Conservation (phyloP, 92 coral and sea anemone species). For the Meandrina meandrites region DNA sequence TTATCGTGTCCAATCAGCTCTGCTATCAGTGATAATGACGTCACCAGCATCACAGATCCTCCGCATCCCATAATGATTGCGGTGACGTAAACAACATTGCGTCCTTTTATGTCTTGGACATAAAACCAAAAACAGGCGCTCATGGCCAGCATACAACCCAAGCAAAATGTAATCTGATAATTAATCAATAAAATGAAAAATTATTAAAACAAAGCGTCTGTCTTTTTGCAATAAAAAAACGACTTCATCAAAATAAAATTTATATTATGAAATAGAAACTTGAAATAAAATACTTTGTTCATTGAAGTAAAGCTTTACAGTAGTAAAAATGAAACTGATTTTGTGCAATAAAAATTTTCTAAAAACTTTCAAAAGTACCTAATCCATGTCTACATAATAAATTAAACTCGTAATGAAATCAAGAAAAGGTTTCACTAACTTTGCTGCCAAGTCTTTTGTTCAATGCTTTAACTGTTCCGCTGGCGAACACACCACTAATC, state of each 20-base stretch:
- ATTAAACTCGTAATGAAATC: neutral
- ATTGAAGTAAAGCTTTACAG: too few species aligned
- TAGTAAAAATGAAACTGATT: too few species aligned
- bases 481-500: conserved; percentile 75
- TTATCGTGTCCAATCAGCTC: conserved; percentile 71
- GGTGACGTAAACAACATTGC: conserved; percentile 65
- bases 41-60: conserved; percentile 80
- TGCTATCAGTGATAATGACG: conserved; percentile 78
- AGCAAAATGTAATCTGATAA: conserved; percentile 66
- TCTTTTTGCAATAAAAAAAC: too few species aligned
- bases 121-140: conserved; percentile 77
- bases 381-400: neutral
- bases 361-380: too few species aligned
- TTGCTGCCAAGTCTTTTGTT: conserved; percentile 78
- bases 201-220: too few species aligned
- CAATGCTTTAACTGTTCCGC: conserved; percentile 61
- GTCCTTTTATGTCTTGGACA: conserved; percentile 58
- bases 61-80: conserved; percentile 82
- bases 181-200: neutral
- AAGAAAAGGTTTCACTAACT: conserved; percentile 15
- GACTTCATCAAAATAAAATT: too few species aligned
- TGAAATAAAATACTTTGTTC: too few species aligned
- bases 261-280: too few species aligned
- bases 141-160: conserved; percentile 63
- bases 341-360: too few species aligned